Conservation (phyloP, 2,888 invertebrate species). For the Caenorhabditis sp. region DNA sequence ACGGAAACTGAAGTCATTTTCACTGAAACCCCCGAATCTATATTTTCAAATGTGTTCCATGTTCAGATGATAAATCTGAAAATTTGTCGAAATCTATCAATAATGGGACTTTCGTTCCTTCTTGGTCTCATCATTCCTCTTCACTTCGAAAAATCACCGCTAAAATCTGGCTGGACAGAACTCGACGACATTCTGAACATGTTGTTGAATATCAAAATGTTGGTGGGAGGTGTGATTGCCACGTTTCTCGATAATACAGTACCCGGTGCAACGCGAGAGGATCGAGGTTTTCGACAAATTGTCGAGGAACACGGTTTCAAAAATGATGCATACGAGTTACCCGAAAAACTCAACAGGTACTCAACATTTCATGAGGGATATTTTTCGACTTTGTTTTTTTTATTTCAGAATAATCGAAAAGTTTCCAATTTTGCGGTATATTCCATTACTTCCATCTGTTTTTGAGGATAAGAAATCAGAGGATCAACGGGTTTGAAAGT, state of each 20-base stretch:
- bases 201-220: slow-evolving; percentile 65
- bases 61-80: slow-evolving; percentile 43
- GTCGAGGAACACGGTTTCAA: slow-evolving; percentile 6
- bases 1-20: too few species aligned
- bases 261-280: slow-evolving; percentile 52
- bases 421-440: slow-evolving; percentile 18
- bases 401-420: slow-evolving; percentile 13
- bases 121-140: slow-evolving; percentile 57
- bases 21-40: too few species aligned
- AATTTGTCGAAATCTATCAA: slow-evolving; percentile 55
- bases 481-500: slow-evolving; percentile 1
- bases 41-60: too few species aligned
- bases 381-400: background rate
- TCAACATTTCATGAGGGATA: too few species aligned
- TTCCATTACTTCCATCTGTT: slow-evolving; percentile 31
- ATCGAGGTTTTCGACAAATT: slow-evolving; percentile 51
- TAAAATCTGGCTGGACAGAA: slow-evolving; percentile 38
- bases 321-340: slow-evolving; percentile 26
- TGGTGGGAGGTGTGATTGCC: slow-evolving; percentile 73
- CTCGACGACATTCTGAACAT: slow-evolving; percentile 61
- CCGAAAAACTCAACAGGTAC: slow-evolving; percentile 17
- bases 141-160: slow-evolving; percentile 49
- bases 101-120: slow-evolving; percentile 60
- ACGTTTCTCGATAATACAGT: slow-evolving; percentile 72
- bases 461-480: slow-evolving; percentile 7